Conservation (phyloP, 2,797 vertebrate genomes). For the Platalea minor region DNA sequence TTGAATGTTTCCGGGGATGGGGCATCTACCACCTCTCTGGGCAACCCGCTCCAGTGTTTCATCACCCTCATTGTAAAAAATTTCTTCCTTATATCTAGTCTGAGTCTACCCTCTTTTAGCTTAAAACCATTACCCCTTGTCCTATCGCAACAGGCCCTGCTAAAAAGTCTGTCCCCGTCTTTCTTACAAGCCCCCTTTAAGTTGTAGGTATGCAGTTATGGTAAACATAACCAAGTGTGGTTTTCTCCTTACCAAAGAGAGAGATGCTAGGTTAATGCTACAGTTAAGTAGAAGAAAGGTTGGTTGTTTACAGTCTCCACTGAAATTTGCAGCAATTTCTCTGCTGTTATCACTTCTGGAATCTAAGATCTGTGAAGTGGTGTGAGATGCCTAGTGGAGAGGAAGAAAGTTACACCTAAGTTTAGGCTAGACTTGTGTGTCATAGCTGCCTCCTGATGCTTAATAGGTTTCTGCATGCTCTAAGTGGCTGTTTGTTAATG, state of each 20-base stretch:
- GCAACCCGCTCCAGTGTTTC: no score
- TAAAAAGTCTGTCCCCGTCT: no score
- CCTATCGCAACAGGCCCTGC: no score
- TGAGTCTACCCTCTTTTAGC: no score
- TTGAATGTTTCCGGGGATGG: no score
- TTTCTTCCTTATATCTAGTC: no score
- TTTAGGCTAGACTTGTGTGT: neutral
- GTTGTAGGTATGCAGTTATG: neutral
- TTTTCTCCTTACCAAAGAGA: neutral
- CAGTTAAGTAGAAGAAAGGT: neutral
- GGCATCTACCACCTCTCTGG: no score
- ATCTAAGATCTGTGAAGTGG: neutral
- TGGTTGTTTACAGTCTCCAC: neutral
- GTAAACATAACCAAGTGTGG: neutral
- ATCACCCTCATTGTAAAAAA: no score
- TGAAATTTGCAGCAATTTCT: neutral
- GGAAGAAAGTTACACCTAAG: neutral
- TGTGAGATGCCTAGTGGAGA: neutral
- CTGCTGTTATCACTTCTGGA: neutral
- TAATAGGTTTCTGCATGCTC: neutral
- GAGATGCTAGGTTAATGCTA: neutral
- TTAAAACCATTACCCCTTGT: no score
- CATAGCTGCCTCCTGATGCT: neutral
- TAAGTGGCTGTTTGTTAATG: neutral
- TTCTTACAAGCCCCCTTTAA: no score